These are phyloP conservation scores for Piprites chloris DNA, from an alignment of 2,113 vertebrate genomes.

Conservation along the genomic window DNA sequence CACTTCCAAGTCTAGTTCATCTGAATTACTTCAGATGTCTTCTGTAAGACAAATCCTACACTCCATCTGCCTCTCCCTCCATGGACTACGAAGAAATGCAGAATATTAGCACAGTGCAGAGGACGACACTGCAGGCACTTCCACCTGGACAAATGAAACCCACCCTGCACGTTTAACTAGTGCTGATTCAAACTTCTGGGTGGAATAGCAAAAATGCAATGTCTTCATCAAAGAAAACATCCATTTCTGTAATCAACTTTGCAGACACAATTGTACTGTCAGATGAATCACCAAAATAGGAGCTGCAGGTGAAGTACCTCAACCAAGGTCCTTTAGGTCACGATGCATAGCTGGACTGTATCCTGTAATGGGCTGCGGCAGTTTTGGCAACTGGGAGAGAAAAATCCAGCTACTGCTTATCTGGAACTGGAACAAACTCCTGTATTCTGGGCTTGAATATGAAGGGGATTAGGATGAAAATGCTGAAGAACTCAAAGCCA, in stretches of 20 bases:
- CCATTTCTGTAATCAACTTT: not conserved
- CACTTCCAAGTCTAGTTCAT: not conserved
- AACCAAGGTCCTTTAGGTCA: not conserved
- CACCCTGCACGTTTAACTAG: not conserved
- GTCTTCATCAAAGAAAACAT: not conserved
- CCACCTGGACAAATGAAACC: not conserved
- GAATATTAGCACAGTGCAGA: not conserved
- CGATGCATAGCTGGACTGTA: not conserved
- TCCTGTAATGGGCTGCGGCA: not conserved
- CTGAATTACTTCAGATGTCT: not conserved
- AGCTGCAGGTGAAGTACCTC: not conserved
- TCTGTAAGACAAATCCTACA: not conserved
- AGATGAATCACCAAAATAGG: not conserved
- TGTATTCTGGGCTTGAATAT: not conserved
- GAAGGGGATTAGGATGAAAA: constrained; percentile 1
- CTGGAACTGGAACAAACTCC: constrained; percentile 13
- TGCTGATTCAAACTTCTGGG: not conserved
- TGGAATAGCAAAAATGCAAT: not conserved
- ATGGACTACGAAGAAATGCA: not conserved
- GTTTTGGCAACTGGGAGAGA: not conserved
- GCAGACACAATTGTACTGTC: not conserved
- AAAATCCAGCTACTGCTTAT: constrained; percentile 20
- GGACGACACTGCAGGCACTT: not conserved
- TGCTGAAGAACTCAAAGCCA: not conserved
- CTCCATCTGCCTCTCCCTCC: not conserved